Percentiles rank a stretch among this genome's conserved stretches.
Evolutionary conservation across 2,113 vertebrate species (phyloP).

Genomic region (Mixornis gularis): DNA sequence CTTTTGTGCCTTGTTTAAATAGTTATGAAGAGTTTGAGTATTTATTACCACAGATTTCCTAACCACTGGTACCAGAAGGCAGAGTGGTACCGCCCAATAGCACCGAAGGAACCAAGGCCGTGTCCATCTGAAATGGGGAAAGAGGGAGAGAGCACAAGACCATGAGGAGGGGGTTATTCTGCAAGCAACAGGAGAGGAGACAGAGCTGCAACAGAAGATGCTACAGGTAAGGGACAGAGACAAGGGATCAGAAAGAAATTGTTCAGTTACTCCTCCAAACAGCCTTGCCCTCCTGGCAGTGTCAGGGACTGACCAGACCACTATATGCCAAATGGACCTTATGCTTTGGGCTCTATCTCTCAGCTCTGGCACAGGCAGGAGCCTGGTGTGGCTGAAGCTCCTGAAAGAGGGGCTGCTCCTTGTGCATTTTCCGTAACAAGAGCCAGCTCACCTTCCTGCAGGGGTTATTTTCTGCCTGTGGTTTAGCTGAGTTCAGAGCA

Average conservation of each 20-base stretch:
- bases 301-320: background rate
- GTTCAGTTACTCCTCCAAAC: background rate
- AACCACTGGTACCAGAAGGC: background rate
- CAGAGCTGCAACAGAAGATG: background rate
- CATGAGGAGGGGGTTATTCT: background rate
- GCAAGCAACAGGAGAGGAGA: background rate
- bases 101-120: background rate
- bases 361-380: background rate
- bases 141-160: background rate
- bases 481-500: slow-evolving; percentile 37
- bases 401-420: background rate
- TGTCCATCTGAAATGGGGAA: background rate
- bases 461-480: background rate
- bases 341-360: background rate
- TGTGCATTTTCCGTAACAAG: background rate
- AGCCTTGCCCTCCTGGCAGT: background rate
- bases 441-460: background rate
- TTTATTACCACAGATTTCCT: slow-evolving; percentile 11
- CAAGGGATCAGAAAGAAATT: background rate
- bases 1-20: slow-evolving; percentile 32
- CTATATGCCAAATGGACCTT: background rate
- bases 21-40: background rate
- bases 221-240: background rate
- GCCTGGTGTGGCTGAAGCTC: background rate
- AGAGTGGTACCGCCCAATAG: background rate